Percentiles rank a stretch among this genome's conserved stretches.
These are phyloP conservation scores for Tupaia tana DNA, from an alignment of 2,113 vertebrate species.

Conservation along the genomic window DNA sequence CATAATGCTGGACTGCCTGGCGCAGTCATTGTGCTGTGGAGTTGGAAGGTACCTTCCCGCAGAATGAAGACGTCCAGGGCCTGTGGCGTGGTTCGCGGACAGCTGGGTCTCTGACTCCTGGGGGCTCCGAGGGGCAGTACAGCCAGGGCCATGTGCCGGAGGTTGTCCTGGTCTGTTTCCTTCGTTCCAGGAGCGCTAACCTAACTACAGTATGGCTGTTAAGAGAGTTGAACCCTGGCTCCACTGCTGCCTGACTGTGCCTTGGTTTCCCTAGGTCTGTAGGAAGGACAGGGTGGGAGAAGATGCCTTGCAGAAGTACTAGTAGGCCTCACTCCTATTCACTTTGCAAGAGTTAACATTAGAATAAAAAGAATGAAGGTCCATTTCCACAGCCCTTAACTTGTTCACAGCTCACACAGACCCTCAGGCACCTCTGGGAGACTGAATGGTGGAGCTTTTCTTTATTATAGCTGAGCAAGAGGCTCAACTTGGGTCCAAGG, in stretches of 20 bases:
- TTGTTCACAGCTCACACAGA: neutral
- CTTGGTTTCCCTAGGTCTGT: neutral
- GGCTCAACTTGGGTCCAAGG: neutral
- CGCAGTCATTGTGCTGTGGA: neutral
- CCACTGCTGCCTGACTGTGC: neutral
- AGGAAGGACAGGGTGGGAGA: neutral
- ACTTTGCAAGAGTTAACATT: neutral
- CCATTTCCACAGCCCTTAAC: neutral
- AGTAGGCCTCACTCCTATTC: neutral
- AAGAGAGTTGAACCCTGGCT: neutral
- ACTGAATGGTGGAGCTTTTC: neutral
- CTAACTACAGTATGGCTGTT: neutral
- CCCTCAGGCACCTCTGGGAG: neutral
- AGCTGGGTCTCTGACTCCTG: neutral
- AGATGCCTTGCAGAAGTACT: neutral
- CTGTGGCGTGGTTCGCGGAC: no score
- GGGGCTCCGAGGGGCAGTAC: neutral
- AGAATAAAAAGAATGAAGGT: neutral
- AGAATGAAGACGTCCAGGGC: neutral
- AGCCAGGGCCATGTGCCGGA: fast-evolving
- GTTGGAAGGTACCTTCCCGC: neutral
- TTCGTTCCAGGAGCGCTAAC: neutral
- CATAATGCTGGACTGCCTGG: neutral
- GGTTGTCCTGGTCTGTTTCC: neutral
- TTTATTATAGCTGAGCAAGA: neutral